These are phyloP conservation scores for Tetranychus cinnabarinus DNA, from an alignment of 1,140 invertebrate genomes.

Conservation along the genomic window DNA sequence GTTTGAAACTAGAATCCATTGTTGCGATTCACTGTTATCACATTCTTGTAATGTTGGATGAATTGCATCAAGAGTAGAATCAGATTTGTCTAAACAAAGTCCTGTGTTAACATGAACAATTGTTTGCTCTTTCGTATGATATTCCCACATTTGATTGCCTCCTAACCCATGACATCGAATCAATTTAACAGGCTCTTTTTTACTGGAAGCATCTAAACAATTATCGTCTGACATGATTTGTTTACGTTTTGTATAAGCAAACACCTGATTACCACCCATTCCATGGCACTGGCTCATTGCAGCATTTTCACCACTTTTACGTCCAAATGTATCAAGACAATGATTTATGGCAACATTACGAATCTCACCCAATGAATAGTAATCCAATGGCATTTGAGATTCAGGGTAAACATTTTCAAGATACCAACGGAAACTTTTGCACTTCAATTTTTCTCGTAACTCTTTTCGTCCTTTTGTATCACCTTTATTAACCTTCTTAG, in stretches of 20 bases:
- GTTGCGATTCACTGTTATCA: constrained; percentile 40
- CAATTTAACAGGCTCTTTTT: constrained; percentile 58
- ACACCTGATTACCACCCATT: constrained; percentile 28
- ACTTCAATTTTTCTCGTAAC: constrained; percentile 56
- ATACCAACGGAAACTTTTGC: constrained; percentile 95
- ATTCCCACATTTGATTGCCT: constrained; percentile 73
- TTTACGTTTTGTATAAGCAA: constrained; percentile 81
- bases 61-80: constrained; percentile 29
- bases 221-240: constrained; percentile 97
- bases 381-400: constrained; percentile 87
- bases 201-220: constrained; percentile 53
- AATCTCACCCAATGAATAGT: constrained; percentile 85
- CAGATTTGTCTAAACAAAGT: constrained; percentile 60
- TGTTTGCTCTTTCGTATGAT: constrained; percentile 47
- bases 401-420: constrained; percentile 61
- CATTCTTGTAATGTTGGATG: constrained; percentile 45
- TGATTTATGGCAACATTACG: constrained; percentile 61
- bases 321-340: constrained; percentile 84
- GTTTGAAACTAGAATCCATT: constrained; percentile 72
- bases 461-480: constrained; percentile 51
- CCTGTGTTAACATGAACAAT: constrained; percentile 77
- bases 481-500: constrained; percentile 57
- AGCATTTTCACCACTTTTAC: constrained; percentile 73
- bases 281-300: constrained; percentile 89
- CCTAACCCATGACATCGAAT: constrained; percentile 79